phyloP scores from a whole-genome alignment of 53 echinoderm and acorn worm species.

The Echinarachnius parma region DNA sequence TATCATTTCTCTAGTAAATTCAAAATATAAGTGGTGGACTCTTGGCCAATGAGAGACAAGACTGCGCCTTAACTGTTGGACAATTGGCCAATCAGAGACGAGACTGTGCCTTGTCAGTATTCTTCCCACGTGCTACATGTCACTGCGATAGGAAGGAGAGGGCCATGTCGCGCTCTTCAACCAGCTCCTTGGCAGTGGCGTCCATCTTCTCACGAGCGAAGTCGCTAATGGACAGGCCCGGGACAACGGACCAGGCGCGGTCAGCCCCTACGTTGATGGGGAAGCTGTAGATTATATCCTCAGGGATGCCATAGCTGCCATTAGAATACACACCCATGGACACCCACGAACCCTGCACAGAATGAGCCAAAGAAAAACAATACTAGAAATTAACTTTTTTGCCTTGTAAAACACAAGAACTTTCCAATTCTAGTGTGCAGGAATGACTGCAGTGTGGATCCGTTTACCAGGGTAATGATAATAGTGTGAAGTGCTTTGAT shows the following conservation, averaged over 20 bases:
- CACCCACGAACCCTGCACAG: constrained; percentile 70
- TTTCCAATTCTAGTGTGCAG: no score
- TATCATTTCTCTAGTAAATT: no score
- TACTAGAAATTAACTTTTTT: no score
- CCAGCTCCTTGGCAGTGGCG: constrained; percentile 82
- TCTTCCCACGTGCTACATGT: constrained; percentile 54
- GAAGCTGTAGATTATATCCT: constrained; percentile 84
- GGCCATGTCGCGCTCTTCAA: constrained; percentile 69
- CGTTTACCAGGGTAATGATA: no score
- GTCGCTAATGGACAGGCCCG: constrained; percentile 63
- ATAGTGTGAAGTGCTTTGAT: no score
- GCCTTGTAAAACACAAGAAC: no score
- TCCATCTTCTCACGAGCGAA: constrained; percentile 94
- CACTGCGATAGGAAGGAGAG: constrained; percentile 51
- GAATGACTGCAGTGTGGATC: no score
- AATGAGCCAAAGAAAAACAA: not conserved
- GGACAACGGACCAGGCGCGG: constrained; percentile 65
- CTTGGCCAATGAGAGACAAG: no score
- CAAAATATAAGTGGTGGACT: no score
- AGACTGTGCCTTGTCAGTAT: constrained; percentile 9
- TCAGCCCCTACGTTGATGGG: constrained; percentile 59
- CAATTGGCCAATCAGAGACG: constrained; percentile 28
- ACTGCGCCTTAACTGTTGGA: no score
- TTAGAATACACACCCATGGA: constrained; percentile 86
- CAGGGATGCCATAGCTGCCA: constrained; percentile 71